Percentiles rank a stretch among this genome's conserved stretches.
phyloP scores from a whole-genome alignment of 1,140 invertebrate species.

The Tetragnatha versicolor region DNA sequence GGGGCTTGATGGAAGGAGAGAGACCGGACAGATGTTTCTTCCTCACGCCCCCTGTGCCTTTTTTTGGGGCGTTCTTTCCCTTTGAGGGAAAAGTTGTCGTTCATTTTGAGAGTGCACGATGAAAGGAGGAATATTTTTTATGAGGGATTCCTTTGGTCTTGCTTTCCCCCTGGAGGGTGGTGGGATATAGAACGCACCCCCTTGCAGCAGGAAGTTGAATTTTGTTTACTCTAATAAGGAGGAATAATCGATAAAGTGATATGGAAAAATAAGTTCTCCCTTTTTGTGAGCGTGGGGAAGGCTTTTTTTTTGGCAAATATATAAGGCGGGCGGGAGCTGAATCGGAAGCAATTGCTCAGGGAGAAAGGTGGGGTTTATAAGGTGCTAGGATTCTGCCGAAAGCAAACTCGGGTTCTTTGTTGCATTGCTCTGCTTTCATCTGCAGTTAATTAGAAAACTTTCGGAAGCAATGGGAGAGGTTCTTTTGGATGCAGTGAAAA shows the following conservation, averaged over 20 bases:
- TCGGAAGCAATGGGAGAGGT: too few species aligned
- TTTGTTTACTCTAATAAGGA: slow-evolving; percentile 12
- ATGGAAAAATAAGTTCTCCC: too few species aligned
- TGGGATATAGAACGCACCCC: neutral
- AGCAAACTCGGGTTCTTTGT: too few species aligned
- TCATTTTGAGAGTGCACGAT: slow-evolving; percentile 33
- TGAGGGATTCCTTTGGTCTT: neutral
- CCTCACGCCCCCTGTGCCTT: slow-evolving; percentile 19
- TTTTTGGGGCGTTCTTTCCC: neutral
- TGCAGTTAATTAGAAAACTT: too few species aligned
- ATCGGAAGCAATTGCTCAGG: too few species aligned
- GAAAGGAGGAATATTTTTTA: slow-evolving; percentile 14
- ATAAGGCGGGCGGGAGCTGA: too few species aligned
- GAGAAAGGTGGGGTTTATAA: too few species aligned
- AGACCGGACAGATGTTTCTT: slow-evolving; percentile 25
- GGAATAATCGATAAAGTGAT: slow-evolving; percentile 13
- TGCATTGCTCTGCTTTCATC: too few species aligned
- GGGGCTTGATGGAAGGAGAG: neutral
- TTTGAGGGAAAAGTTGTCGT: slow-evolving; percentile 26
- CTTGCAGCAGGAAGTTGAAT: neutral
- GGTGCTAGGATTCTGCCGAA: too few species aligned
- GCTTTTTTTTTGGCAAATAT: too few species aligned
- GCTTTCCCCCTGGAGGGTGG: neutral
- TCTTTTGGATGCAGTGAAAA: too few species aligned
- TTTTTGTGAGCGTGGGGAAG: too few species aligned